These are phyloP conservation scores for Sitophilus oryzae DNA, from an alignment of 1,140 invertebrate genomes.

Conservation along the genomic window DNA sequence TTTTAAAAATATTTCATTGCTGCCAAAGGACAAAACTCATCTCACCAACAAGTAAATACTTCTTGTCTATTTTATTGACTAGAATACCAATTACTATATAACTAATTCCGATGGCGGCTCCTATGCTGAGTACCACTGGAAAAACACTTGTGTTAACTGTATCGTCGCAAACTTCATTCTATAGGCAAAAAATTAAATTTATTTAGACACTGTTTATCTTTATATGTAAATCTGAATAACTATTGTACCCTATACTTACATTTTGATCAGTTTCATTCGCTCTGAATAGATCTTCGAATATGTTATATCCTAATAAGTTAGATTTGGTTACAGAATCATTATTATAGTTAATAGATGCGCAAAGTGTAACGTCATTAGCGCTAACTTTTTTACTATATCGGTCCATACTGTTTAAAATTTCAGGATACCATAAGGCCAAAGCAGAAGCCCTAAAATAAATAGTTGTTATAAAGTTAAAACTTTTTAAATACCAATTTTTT, in stretches of 20 bases:
- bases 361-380: slow-evolving; percentile 27
- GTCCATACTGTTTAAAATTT: slow-evolving; percentile 49
- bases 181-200: no score
- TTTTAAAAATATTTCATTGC: background rate
- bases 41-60: background rate
- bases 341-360: slow-evolving; percentile 29
- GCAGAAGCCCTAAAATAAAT: slow-evolving; percentile 47
- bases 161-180: background rate
- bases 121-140: background rate
- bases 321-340: no score
- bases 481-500: no score
- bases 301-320: background rate
- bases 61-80: background rate
- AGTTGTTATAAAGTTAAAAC: slow-evolving; percentile 4
- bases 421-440: slow-evolving; percentile 51
- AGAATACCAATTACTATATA: background rate
- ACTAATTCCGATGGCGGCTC: background rate
- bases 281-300: slow-evolving; percentile 1
- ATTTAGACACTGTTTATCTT: no score
- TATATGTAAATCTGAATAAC: background rate
- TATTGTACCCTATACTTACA: no score
- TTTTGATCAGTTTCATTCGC: slow-evolving; percentile 2
- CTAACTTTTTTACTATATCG: slow-evolving; percentile 23
- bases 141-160: background rate
- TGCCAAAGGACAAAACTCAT: background rate